These are phyloP conservation scores for Upupa epops DNA, from an alignment of 2,113 vertebrate genomes.

Conservation along the genomic window DNA sequence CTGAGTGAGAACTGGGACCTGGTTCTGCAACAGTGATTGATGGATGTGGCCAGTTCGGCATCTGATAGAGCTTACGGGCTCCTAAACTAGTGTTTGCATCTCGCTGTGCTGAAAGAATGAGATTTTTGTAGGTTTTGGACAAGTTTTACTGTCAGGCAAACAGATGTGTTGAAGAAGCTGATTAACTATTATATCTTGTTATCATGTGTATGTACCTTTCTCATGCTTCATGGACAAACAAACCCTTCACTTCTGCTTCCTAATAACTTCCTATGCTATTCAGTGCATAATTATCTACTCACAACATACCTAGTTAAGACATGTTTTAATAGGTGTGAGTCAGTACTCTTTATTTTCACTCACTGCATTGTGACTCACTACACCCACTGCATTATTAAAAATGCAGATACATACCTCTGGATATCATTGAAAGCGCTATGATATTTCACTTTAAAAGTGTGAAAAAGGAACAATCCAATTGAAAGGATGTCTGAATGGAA, in stretches of 20 bases:
- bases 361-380: conserved; percentile 14
- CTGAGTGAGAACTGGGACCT: neutral
- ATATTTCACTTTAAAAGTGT: neutral
- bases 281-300: neutral
- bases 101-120: neutral
- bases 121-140: neutral
- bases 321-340: conserved; percentile 16
- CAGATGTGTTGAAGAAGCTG: neutral
- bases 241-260: neutral
- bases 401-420: neutral
- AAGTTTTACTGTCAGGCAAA: neutral
- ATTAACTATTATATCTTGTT: neutral
- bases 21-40: neutral
- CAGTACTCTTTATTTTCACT: conserved; percentile 11
- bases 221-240: neutral
- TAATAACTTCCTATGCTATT: neutral
- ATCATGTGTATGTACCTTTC: neutral
- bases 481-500: neutral
- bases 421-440: neutral
- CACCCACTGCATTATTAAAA: neutral
- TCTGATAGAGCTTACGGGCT: neutral
- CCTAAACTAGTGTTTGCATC: neutral
- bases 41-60: neutral
- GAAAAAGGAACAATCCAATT: neutral
- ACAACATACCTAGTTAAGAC: neutral